These are phyloP conservation scores for Dromococcyx pavoninus DNA, from an alignment of 2,797 vertebrate species.

Conservation along the genomic window DNA sequence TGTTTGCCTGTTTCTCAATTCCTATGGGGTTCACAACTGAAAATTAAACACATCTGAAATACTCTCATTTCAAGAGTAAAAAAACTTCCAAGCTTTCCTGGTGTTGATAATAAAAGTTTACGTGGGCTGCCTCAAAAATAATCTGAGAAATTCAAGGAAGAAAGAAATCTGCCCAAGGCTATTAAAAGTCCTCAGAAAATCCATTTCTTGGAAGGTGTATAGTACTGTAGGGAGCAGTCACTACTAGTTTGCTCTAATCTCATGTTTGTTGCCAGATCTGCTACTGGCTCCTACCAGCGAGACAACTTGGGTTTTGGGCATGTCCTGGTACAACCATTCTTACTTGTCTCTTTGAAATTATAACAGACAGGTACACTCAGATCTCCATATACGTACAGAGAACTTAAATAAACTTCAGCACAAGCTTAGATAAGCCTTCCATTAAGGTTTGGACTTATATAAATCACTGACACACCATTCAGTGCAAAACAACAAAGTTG, in stretches of 20 bases:
- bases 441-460: not conserved
- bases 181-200: not conserved
- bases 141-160: not conserved
- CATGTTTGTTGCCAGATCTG: not conserved
- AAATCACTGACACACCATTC: not conserved
- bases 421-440: not conserved
- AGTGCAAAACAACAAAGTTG: not conserved
- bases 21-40: not conserved
- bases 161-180: not conserved
- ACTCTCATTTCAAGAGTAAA: not conserved
- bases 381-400: not conserved
- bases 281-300: not conserved
- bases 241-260: not conserved
- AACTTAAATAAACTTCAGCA: not conserved
- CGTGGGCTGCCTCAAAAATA: not conserved
- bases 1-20: not conserved
- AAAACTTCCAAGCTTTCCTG: not conserved
- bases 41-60: not conserved
- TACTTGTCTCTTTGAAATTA: not conserved
- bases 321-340: not conserved
- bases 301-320: not conserved
- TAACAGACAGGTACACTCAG: not conserved
- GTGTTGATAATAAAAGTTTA: not conserved
- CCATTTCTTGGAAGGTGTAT: not conserved
- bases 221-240: not conserved